These are phyloP conservation scores for Spicauda simplicius DNA, from an alignment of 2,888 invertebrate species.

Conservation along the genomic window DNA sequence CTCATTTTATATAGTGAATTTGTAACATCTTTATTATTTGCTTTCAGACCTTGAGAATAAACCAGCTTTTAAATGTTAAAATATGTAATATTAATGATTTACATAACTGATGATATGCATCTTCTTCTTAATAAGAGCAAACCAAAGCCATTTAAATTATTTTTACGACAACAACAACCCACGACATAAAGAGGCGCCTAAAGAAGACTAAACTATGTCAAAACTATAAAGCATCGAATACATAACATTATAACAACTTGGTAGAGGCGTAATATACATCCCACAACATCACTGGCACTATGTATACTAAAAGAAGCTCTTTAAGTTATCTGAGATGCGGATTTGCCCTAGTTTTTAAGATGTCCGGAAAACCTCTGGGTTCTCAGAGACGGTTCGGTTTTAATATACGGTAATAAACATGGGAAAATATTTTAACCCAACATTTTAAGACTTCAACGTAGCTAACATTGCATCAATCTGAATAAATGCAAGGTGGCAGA, in stretches of 20 bases:
- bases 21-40: no score
- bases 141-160: conserved; percentile 5
- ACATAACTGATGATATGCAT: conserved; percentile 25
- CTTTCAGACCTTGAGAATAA: no score
- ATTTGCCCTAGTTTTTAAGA: not conserved
- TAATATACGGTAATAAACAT: not conserved
- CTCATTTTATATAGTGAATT: no score
- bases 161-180: conserved; percentile 16
- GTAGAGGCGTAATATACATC: conserved; percentile 20
- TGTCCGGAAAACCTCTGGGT: not conserved
- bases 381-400: not conserved
- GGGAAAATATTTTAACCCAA: not conserved
- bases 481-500: no score
- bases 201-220: conserved; percentile 17
- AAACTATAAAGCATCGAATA: conserved; percentile 23
- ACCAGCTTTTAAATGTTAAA: no score
- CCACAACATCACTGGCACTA: not conserved
- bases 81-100: not conserved
- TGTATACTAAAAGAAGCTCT: not conserved
- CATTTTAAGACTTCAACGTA: no score
- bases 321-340: not conserved
- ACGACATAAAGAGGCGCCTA: conserved; percentile 26
- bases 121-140: not conserved
- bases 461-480: no score
- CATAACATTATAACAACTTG: conserved; percentile 22